Evolutionary conservation across 2,888 invertebrate species (phyloP).

Genomic region (Pterobdella sp.): DNA sequence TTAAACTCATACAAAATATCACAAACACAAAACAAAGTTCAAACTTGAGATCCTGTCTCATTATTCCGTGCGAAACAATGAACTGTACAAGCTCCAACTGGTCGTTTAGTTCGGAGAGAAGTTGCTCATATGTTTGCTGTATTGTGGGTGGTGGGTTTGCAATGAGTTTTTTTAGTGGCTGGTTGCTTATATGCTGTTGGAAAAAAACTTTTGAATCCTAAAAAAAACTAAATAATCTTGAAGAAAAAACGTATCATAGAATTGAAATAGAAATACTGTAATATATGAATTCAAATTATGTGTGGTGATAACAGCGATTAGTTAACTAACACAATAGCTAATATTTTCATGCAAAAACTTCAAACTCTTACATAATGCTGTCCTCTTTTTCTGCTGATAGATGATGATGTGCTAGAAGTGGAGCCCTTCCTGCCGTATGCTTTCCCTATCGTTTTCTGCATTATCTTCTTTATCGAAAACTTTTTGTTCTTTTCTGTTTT

Average conservation of each 20-base stretch:
- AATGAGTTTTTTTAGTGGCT: too few relatives aligned
- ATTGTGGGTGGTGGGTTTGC: neutral
- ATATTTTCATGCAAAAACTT: too few relatives aligned
- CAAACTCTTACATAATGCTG: too few relatives aligned
- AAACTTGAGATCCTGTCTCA: slow-evolving; percentile 37
- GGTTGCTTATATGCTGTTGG: too few relatives aligned
- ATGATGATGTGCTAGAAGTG: neutral
- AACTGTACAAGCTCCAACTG: slow-evolving; percentile 38
- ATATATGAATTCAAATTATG: neutral
- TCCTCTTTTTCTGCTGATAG: too few relatives aligned
- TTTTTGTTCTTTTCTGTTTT: slow-evolving; percentile 19
- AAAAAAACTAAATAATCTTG: neutral
- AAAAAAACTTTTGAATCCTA: neutral
- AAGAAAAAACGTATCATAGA: slow-evolving; percentile 17
- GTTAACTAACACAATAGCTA: neutral
- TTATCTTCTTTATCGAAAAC: slow-evolving; percentile 16
- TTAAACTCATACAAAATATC: neutral
- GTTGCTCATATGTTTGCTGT: slow-evolving; percentile 7
- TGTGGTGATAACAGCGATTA: neutral
- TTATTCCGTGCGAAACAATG: slow-evolving; percentile 38
- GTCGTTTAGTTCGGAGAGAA: slow-evolving; percentile 21
- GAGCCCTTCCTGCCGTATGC: slow-evolving; percentile 21
- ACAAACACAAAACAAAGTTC: neutral
- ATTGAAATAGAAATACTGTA: slow-evolving; percentile 20
- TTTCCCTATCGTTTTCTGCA: slow-evolving; percentile 23